Percentiles rank a stretch among this genome's conserved stretches.
Conservation (phyloP, 2,888 invertebrate genomes). For the Eudasyphora cyanicolor region DNA sequence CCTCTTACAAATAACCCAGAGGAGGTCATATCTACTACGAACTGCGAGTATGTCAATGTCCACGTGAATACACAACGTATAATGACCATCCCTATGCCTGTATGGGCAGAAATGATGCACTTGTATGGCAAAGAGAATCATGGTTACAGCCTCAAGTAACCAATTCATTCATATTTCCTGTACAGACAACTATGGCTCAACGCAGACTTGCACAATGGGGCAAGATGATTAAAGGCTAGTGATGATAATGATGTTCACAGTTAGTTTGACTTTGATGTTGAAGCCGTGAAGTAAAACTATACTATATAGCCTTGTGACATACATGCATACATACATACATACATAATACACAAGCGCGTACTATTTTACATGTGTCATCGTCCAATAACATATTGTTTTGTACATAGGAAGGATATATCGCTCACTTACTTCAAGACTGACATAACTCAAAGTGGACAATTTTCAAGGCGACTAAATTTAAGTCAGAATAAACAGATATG, state of each 20-base stretch:
- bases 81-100: neutral
- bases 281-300: neutral
- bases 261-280: conserved; percentile 44
- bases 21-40: neutral
- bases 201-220: too few species aligned
- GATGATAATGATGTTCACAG: conserved; percentile 23
- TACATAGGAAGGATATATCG: neutral
- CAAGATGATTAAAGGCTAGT: neutral
- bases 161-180: neutral
- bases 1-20: neutral
- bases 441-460: too few species aligned
- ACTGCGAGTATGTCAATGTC: neutral
- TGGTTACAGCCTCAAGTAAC: conserved; percentile 33
- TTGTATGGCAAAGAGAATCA: neutral
- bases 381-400: neutral
- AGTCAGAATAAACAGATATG: too few species aligned
- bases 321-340: neutral
- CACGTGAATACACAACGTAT: neutral
- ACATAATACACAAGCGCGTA: neutral
- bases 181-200: too few species aligned
- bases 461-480: too few species aligned
- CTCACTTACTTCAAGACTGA: too few species aligned
- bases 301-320: neutral
- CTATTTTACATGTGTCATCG: neutral
- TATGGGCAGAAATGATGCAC: neutral